Percentiles rank a stretch among this genome's conserved stretches.
Evolutionary conservation across 2,797 vertebrate species (phyloP).

Genomic region (Coluber constrictor): DNA sequence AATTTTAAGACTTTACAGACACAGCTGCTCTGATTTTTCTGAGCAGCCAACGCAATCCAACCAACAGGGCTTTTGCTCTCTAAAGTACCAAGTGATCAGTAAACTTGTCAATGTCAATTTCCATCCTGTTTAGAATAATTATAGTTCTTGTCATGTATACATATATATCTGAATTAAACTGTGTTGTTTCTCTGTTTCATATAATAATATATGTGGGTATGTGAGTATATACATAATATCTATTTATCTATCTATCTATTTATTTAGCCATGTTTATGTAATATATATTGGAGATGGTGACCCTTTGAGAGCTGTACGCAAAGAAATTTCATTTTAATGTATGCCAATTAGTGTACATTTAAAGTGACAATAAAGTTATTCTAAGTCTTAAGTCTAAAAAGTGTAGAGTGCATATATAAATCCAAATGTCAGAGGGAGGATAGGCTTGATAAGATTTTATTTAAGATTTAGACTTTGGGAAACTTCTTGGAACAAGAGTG

Average conservation of each 20-base stretch:
- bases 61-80: constrained; percentile 34
- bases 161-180: too few species aligned
- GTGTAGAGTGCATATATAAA: not conserved
- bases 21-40: constrained; percentile 1
- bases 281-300: too few species aligned
- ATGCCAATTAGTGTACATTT: too few species aligned
- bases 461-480: not conserved
- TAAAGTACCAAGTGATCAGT: constrained; percentile 18
- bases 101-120: constrained; percentile 36
- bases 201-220: too few species aligned
- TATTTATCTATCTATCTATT: too few species aligned
- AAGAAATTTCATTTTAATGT: too few species aligned
- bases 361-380: too few species aligned
- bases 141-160: not conserved
- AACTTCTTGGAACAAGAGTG: not conserved
- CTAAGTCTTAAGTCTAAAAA: too few species aligned
- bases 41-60: constrained; percentile 30
- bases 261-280: too few species aligned
- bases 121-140: constrained; percentile 30
- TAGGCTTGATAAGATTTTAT: not conserved
- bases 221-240: too few species aligned
- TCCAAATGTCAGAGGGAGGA: not conserved
- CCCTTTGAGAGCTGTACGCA: too few species aligned
- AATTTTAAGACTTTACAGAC: not conserved
- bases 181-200: too few species aligned